Evolutionary conservation across 2,888 invertebrate species (phyloP).

Genomic region (Andrena chrysosceles): DNA sequence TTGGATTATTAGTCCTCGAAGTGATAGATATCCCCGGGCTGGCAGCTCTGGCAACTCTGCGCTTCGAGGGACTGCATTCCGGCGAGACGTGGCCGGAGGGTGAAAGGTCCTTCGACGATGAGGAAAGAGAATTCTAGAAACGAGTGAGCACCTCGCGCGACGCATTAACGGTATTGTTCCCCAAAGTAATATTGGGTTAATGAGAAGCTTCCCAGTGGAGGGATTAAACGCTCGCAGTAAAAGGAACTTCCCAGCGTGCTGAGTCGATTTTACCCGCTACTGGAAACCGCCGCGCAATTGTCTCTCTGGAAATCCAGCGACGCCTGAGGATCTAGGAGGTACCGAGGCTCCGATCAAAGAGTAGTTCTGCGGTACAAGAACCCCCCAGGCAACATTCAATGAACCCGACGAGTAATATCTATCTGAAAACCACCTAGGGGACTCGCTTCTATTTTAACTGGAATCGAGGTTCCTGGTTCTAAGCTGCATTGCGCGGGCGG

Average conservation of each 20-base stretch:
- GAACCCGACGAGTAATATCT: no score
- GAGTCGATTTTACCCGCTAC: neutral
- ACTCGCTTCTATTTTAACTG: no score
- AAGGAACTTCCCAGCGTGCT: neutral
- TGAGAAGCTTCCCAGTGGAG: neutral
- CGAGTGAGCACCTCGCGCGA: neutral
- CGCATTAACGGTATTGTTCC: neutral
- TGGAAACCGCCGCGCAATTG: neutral
- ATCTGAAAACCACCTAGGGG: no score
- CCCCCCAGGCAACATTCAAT: no score
- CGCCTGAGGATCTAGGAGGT: neutral
- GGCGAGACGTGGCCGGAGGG: neutral
- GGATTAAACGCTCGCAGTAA: neutral
- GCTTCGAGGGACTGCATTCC: constrained; percentile 23
- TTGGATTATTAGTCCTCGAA: neutral
- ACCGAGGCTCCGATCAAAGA: no score
- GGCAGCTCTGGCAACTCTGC: constrained; percentile 17
- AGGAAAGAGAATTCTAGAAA: neutral
- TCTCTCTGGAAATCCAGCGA: neutral
- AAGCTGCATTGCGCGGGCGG: no score
- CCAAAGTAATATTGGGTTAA: neutral
- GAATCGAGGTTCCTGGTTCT: no score
- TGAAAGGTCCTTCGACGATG: neutral
- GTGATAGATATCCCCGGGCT: neutral
- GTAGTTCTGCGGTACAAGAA: no score